Percentiles rank a stretch among this genome's conserved stretches.
These are phyloP conservation scores for Diplodus sargus DNA, from an alignment of 2,797 vertebrate genomes.

Conservation along the genomic window DNA sequence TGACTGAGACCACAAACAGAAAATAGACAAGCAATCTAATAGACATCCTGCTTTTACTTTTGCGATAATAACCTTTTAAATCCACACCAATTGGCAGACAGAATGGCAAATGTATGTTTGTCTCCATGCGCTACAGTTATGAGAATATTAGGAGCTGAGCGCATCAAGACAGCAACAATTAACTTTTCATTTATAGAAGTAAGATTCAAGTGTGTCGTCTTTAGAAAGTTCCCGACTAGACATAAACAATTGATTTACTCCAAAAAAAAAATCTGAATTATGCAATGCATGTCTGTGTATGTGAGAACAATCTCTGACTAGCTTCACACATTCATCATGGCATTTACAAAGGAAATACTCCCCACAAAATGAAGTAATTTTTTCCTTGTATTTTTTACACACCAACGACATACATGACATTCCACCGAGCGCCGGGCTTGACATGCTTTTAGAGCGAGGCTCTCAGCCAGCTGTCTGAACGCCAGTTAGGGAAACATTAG, in stretches of 20 bases:
- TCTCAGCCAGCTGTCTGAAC: slow-evolving; percentile 75
- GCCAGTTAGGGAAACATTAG: slow-evolving; percentile 85
- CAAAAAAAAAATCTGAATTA: background rate
- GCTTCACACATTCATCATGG: background rate
- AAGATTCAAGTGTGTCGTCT: background rate
- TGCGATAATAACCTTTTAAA: too few relatives aligned
- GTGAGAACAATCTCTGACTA: background rate
- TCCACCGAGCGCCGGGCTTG: slow-evolving; percentile 40
- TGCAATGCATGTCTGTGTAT: too few relatives aligned
- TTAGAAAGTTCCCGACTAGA: background rate
- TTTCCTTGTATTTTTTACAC: slow-evolving; percentile 1
- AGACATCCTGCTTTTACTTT: background rate
- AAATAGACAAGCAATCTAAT: too few relatives aligned
- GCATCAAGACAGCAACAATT: background rate
- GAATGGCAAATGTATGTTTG: background rate
- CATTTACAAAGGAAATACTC: background rate
- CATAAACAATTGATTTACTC: background rate
- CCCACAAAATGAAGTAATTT: too few relatives aligned
- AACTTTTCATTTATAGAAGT: background rate
- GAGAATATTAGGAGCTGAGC: background rate
- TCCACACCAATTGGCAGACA: background rate
- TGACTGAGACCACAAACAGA: too few relatives aligned
- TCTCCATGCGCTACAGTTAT: too few relatives aligned
- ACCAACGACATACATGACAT: slow-evolving; percentile 48
- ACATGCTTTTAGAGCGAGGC: slow-evolving; percentile 71